A percentile compares a stretch with the other conserved stretches of the same genome.
Evolutionary conservation across 92 coral and sea anemone species (phyloP).

Genomic region (Galaxea fascicularis): DNA sequence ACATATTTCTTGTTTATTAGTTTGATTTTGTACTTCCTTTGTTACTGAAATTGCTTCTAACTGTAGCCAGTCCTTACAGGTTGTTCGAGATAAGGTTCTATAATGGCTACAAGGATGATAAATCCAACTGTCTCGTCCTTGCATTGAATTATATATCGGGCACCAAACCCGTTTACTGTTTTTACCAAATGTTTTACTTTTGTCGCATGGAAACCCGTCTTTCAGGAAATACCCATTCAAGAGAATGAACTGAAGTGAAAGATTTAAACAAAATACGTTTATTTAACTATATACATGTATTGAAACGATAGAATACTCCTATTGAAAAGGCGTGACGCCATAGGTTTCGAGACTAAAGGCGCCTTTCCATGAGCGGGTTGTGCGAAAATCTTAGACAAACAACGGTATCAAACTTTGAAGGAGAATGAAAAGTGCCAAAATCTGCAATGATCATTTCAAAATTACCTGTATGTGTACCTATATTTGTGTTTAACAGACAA

Average conservation of each 20-base stretch:
- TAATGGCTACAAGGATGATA: slow-evolving; percentile 10
- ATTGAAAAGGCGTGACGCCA: slow-evolving; percentile 69
- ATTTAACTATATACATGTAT: slow-evolving; percentile 52
- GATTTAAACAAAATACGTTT: slow-evolving; percentile 65
- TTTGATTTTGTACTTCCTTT: background rate
- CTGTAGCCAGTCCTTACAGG: slow-evolving; percentile 13
- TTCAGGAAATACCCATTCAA: slow-evolving; percentile 54
- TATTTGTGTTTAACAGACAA: slow-evolving; percentile 59
- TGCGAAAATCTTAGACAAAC: slow-evolving; percentile 24
- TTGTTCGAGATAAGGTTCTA: background rate
- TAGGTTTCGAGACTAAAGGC: slow-evolving; percentile 33
- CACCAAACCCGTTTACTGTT: background rate
- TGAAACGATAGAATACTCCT: slow-evolving; percentile 53
- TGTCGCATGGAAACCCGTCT: slow-evolving; percentile 63
- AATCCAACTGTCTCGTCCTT: background rate
- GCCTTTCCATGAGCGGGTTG: slow-evolving; percentile 44
- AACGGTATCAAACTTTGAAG: slow-evolving; percentile 7
- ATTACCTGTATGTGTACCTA: slow-evolving; percentile 46
- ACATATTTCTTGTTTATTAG: background rate
- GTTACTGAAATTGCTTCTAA: slow-evolving; percentile 1
- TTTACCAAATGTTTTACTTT: background rate
- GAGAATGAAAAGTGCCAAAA: slow-evolving; percentile 18
- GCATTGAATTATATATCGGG: background rate
- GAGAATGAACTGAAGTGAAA: slow-evolving; percentile 55
- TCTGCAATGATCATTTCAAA: slow-evolving; percentile 26